Base-by-base conservation (phyloP, 1,140 invertebrate species). In the Chionoecetes opilio region DNA sequence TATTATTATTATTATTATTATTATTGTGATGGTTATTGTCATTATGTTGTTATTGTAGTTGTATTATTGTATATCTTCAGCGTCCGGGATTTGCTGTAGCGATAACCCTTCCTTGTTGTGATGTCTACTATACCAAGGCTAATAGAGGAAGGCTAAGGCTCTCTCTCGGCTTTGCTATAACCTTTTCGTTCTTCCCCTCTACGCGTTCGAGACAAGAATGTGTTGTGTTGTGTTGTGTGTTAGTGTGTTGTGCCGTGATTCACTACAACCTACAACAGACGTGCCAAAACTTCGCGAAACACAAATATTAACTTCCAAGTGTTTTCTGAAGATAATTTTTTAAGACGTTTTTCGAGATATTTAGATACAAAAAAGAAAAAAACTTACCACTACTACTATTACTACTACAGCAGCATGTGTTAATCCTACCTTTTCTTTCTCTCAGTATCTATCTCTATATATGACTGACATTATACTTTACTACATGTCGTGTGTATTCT, bases 291-390 rank as follows among this genome's bases (percentile, higher is more conserved):
- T 75, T 75, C 21, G 11, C 21, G 63, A 75, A 75, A 75, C 63
- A 75, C 63, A 75, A 75, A 75, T 8, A 75, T 5, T 75, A 6
- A 75, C 63, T 75, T 75, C 14, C 14, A 46, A 26, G 63, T 75
- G 63, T 11, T 75, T 75, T 75, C 63, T 75, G 63, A 75, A 75
- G 63, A 46, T 46, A 14, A 46, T 8, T 14, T 46, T 14, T 46
- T 46, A 8, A n/a, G 21, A 75, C n/a, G 26, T 75, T n/a, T 75
- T 21, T n/a, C 63, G 41, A 75, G 63, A 75, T 75, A 75, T 75
- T 75, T 75, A 75, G 63, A n/a, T 75, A 75, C 63, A 75, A 75
- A 75, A 75, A 75, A 75, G 3, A 75, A n/a, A 63, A 63, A 75
- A 75, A 75, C 63, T 26, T 75, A 75, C 63, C n/a, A 75, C 63